phyloP scores from a whole-genome alignment of 2,797 vertebrate genomes.

The Chiloscyllium punctatum region DNA sequence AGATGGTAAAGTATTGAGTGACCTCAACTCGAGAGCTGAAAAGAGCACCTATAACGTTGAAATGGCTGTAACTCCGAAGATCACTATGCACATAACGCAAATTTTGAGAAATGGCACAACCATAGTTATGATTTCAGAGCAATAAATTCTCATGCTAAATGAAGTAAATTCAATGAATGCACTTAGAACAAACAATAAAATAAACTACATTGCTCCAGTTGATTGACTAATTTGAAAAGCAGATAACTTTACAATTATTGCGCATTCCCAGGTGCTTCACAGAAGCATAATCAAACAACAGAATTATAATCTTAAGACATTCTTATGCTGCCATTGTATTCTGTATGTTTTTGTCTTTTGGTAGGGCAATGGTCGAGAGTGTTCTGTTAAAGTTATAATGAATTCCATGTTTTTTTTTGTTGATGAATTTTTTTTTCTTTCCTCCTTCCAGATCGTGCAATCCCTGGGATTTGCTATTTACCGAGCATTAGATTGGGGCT shows the following conservation, averaged over 20 bases:
- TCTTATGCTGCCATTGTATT: not conserved
- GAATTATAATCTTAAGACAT: not conserved
- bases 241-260: not conserved
- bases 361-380: no score
- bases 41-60: not conserved
- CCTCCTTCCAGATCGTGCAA: slow-evolving; percentile 72
- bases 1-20: not conserved
- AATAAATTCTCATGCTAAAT: not conserved
- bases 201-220: not conserved
- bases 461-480: slow-evolving; percentile 87
- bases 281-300: not conserved
- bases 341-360: not conserved
- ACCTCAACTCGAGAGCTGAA: not conserved
- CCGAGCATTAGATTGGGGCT: slow-evolving; percentile 87
- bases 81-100: not conserved
- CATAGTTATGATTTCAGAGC: not conserved
- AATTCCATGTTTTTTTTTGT: not conserved
- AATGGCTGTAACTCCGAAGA: not conserved
- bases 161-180: not conserved
- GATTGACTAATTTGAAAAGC: not conserved
- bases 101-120: not conserved
- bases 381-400: not conserved
- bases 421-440: not conserved
- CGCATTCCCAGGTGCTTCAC: not conserved
- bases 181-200: not conserved